Conservation (phyloP, 2,888 invertebrate genomes). For the Drosophila neotestacea region DNA sequence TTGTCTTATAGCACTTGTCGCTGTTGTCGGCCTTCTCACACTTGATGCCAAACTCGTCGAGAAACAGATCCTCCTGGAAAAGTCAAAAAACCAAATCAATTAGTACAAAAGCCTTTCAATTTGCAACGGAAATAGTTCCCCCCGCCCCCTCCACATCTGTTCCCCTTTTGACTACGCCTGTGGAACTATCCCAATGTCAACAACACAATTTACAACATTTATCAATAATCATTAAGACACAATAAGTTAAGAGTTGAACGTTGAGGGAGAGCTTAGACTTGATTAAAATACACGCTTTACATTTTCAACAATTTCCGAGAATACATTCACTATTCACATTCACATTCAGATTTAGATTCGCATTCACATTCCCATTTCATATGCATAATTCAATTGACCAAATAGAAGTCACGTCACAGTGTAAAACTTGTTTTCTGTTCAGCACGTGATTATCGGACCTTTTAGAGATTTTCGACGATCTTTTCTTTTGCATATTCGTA, state of each 20-base stretch:
- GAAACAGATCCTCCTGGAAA: constrained; percentile 78
- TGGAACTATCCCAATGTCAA: constrained; percentile 36
- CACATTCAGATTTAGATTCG: constrained; percentile 19
- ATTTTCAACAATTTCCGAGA: constrained; percentile 35
- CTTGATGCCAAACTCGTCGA: constrained; percentile 79
- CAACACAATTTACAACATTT: constrained; percentile 12
- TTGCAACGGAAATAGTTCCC: constrained; percentile 53
- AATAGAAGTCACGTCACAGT: constrained; percentile 25
- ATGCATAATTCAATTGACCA: constrained; percentile 21
- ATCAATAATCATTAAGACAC: constrained; percentile 9
- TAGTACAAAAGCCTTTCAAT: constrained; percentile 27
- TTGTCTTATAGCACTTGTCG: constrained; percentile 75
- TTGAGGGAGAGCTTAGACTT: background rate
- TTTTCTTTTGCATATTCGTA: background rate
- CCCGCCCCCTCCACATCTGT: background rate
- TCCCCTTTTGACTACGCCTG: background rate
- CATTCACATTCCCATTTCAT: constrained; percentile 11
- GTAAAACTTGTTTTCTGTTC: constrained; percentile 37
- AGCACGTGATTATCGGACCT: constrained; percentile 24
- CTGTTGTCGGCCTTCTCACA: constrained; percentile 73
- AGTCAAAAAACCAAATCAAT: constrained; percentile 28
- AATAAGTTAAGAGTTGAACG: constrained; percentile 7
- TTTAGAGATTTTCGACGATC: constrained; percentile 4
- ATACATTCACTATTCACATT: constrained; percentile 16
- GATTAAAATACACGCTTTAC: constrained; percentile 2